A percentile compares a stretch with the other conserved stretches of the same genome.
phyloP scores from a whole-genome alignment of 2,888 invertebrate species.

The Papilio elwesi region DNA sequence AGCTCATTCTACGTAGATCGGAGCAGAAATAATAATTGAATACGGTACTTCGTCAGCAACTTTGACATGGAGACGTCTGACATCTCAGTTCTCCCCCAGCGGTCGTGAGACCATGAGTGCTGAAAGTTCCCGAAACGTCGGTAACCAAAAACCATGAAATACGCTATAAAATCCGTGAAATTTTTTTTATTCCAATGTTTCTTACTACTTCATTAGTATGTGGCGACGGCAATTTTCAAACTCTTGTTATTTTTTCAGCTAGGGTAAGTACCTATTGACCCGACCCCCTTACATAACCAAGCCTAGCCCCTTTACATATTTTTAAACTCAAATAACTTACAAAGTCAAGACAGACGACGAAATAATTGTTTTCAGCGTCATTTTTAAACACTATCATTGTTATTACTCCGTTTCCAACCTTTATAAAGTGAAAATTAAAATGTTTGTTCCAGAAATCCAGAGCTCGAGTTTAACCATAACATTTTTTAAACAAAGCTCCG shows the following conservation, averaged over 20 bases:
- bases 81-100: too few species aligned
- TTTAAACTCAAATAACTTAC: slow-evolving; percentile 2
- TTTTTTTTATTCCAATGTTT: too few species aligned
- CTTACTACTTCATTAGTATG: too few species aligned
- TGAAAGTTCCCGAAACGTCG: too few species aligned
- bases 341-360: not conserved
- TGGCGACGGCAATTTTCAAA: not conserved
- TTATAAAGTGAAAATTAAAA: slow-evolving; percentile 29
- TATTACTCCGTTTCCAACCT: not conserved
- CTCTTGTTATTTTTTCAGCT: not conserved
- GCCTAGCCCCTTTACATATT: not conserved
- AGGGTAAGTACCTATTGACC: slow-evolving; percentile 5
- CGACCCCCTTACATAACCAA: not conserved
- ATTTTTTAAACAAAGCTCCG: slow-evolving; percentile 36
- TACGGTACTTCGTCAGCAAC: too few species aligned
- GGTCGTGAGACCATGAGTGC: too few species aligned
- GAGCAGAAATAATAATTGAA: too few species aligned
- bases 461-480: slow-evolving; percentile 34
- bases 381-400: slow-evolving; percentile 11
- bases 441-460: slow-evolving; percentile 25
- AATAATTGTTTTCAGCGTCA: not conserved
- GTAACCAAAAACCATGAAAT: too few species aligned
- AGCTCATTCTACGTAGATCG: too few species aligned
- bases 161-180: too few species aligned
- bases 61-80: too few species aligned